Base-by-base conservation (phyloP, 2,888 invertebrate genomes). In the Drosophila maculinotata region DNA sequence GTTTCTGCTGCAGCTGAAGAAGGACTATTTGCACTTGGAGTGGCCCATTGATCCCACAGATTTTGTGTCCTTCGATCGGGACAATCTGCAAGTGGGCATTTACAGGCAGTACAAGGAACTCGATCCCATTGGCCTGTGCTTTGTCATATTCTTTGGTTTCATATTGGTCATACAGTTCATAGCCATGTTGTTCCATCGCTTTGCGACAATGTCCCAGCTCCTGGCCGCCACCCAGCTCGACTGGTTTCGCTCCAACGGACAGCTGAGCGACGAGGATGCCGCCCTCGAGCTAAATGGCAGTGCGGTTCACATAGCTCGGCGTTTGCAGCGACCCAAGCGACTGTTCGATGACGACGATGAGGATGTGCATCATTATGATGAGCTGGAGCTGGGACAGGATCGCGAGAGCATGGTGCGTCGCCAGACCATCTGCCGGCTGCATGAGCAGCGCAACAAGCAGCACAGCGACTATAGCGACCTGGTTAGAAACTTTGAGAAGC, bases 131-230 rank as follows among this genome's bases (percentile, higher is more conserved):
- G 94, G 96, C 64, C 92, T 96, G n/a, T 93, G 95, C 23, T 95
- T 96, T 89, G 93, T 96, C 25, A 91, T 94, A 51, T 95, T 95
- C 89, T 96, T 96, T 87, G 95, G 94, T 14, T 82, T 93, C 6
- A 94, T 96, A 64, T 91, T 96, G 72, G 90, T 94, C 31, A 93
- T 95, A 45, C 95, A 96, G 92, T 95, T 95, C 87, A 83, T 94
- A 39, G 95, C 94, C 12, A 96, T 96, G 95, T 90, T 96, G 68
- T 93, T 95, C 80, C 96, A 96, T 92, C 93, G 96, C 23, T 95
- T 95, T 83, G 94, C 94, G 41, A 96, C 96, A 1, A 92, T 95
- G 73, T 94, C 95, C 0, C 96, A 96, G 89, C 94, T 96, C 71
- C 92, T 96, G 81, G 94, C 96, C 3, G 94, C 94, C 12, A 95